Percentiles rank a stretch among this genome's conserved stretches.
phyloP scores from a whole-genome alignment of 1,140 invertebrate species.

The Drosophila carrolli region DNA sequence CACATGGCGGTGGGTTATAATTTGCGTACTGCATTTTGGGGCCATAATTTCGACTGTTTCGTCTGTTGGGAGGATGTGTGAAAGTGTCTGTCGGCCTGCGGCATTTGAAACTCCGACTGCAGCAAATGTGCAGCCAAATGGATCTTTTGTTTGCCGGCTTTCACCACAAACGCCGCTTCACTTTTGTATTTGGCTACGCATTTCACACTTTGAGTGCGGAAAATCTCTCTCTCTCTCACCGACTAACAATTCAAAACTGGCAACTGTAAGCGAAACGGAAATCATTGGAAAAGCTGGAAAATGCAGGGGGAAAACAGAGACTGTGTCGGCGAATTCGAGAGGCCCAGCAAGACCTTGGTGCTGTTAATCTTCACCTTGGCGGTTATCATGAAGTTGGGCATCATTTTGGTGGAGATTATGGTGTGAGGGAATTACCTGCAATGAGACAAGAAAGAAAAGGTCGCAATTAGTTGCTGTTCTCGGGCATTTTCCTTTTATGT shows the following conservation, averaged over 20 bases:
- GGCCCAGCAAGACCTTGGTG: constrained; percentile 46
- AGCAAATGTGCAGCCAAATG: constrained; percentile 36
- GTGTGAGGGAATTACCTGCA: constrained; percentile 49
- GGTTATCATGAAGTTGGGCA: constrained; percentile 47
- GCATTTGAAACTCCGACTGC: constrained; percentile 7
- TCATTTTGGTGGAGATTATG: constrained; percentile 53
- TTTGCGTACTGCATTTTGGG: constrained; percentile 21
- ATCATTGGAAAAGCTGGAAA: constrained; percentile 5
- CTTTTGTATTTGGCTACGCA: constrained; percentile 39
- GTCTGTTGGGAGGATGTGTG: constrained; percentile 35
- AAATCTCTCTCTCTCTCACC: constrained; percentile 12
- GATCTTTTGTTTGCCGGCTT: constrained; percentile 40
- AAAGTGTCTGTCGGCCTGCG: constrained; percentile 26
- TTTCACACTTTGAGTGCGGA: constrained; percentile 41
- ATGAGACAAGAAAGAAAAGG: background rate
- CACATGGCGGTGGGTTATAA: constrained; percentile 13
- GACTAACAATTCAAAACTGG: constrained; percentile 8
- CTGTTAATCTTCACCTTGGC: constrained; percentile 48
- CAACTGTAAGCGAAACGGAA: constrained; percentile 7
- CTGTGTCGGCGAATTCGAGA: background rate
- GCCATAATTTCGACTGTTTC: constrained; percentile 3
- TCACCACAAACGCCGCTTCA: constrained; percentile 21
- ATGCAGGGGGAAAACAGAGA: background rate
- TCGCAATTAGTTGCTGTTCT: constrained; percentile 24
- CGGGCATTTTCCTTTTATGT: background rate